Conservation (phyloP, 2,888 invertebrate genomes). For the Euzophera pinguis region DNA sequence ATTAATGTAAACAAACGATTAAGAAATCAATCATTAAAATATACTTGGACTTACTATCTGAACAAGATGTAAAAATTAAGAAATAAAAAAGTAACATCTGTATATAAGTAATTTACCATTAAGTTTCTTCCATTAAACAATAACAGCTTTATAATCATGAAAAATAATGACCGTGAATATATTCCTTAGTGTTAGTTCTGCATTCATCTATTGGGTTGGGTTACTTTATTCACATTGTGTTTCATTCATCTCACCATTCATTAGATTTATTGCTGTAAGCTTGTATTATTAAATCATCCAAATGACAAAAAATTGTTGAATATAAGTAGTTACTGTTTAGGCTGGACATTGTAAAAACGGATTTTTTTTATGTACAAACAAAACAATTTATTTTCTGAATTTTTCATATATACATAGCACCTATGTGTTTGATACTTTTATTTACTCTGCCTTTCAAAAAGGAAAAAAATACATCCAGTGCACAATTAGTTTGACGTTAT, state of each 20-base stretch:
- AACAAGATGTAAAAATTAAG: too few species aligned
- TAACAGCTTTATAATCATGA: neutral
- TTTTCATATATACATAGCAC: too few species aligned
- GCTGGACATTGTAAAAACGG: neutral
- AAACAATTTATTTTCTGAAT: too few species aligned
- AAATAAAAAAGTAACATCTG: too few species aligned
- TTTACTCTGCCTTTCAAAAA: neutral
- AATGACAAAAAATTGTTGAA: neutral
- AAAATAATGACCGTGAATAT: slow-evolving; percentile 11
- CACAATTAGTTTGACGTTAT: slow-evolving; percentile 13
- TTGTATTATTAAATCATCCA: neutral
- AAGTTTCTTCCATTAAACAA: too few species aligned
- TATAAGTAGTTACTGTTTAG: neutral
- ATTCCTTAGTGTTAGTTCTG: slow-evolving; percentile 25
- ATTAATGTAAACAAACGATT: too few species aligned
- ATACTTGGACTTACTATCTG: too few species aligned
- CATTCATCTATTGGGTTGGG: slow-evolving; percentile 23
- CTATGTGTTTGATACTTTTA: neutral
- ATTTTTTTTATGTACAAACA: neutral
- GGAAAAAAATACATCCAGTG: neutral
- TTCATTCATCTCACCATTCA: too few species aligned
- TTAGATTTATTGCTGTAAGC: neutral
- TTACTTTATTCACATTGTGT: slow-evolving; percentile 16
- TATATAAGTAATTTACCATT: too few species aligned
- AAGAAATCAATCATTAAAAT: too few species aligned